phyloP scores from a whole-genome alignment of 2,797 vertebrate genomes.

The Ambastaia sidthimunki region DNA sequence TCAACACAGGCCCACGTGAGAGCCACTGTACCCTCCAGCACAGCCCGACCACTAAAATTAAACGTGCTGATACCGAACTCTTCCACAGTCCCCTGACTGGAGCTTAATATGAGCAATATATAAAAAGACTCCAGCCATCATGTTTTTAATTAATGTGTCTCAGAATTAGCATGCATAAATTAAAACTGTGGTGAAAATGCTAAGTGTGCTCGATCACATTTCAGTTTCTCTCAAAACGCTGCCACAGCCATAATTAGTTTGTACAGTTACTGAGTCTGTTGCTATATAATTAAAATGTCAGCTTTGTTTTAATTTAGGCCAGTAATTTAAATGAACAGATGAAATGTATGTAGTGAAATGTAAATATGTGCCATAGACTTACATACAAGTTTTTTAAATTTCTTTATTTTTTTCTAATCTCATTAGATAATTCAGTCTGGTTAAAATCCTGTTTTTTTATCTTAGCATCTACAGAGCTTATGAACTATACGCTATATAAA shows the following conservation, averaged over 20 bases:
- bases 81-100: conserved; percentile 28
- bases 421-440: conserved; percentile 12
- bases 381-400: background rate
- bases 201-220: conserved; percentile 7
- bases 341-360: too few relatives aligned
- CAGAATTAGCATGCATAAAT: conserved; percentile 30
- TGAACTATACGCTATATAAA: background rate
- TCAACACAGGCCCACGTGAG: conserved; percentile 19
- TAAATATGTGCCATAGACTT: too few relatives aligned
- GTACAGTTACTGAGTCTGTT: conserved; percentile 15
- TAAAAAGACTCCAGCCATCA: conserved; percentile 42
- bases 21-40: conserved; percentile 12
- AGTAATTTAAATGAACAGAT: background rate
- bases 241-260: conserved; percentile 16
- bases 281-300: conserved; percentile 4
- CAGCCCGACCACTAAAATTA: conserved; percentile 40
- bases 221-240: conserved; percentile 14
- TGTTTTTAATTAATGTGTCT: conserved; percentile 37
- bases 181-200: conserved; percentile 7
- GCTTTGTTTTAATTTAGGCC: background rate
- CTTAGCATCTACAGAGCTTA: background rate
- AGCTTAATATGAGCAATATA: conserved; percentile 47
- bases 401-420: background rate
- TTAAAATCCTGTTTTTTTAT: background rate
- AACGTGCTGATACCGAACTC: conserved; percentile 43